Evolutionary conservation across 1,140 invertebrate species (phyloP), one percentile per base, ranked within the genome.

Genomic region (Thaumetopoea pityocampa): DNA sequence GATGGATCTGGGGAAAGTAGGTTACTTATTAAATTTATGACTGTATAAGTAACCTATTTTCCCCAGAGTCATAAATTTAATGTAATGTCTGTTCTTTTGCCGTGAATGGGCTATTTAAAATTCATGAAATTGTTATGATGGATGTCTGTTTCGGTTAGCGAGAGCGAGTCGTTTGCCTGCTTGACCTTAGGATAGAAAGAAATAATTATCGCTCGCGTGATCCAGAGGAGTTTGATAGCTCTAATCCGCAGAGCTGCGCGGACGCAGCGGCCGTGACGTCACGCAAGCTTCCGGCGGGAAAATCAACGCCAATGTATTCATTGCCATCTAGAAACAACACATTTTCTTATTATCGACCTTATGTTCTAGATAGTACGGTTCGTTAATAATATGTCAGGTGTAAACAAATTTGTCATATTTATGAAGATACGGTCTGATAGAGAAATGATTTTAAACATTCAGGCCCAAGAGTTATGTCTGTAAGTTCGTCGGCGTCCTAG

Each of bases 271-370:
- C 57, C 73, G 67, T 72, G 70, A 72, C 73, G 66, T 72, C 73
- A 78, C 73, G 73, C 73, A 67, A 78, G 60, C 68, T 77, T 71
- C 65, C 67, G 68, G 55, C 73, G n/a, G 63, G 69, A 67, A 71
- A 62, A 71, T 68, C 57, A 69, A n/a, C n/a, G n/a, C n/a, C n/a
- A n/a, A n/a, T n/a, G n/a, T n/a, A n/a, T n/a, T n/a, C n/a, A 34
- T 23, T 43, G 11, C 40, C 22, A 10, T 16, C 30, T 8, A 27
- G 6, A 8, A 34, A 27, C 40, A 11, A 24, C 11, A 34, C 23
- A 20, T 16, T 17, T 12, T 20, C 10, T 12, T 3, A 45, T 29
- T 29, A 4, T 16, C 10, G 11, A 45, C 42, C 23, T 11, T 45
- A 36, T 36, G 5, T 5, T 1, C 5, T 4, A 8, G n/a, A 5